These are phyloP conservation scores for Xiphias gladius DNA, from an alignment of 2,113 vertebrate genomes.

Conservation along the genomic window DNA sequence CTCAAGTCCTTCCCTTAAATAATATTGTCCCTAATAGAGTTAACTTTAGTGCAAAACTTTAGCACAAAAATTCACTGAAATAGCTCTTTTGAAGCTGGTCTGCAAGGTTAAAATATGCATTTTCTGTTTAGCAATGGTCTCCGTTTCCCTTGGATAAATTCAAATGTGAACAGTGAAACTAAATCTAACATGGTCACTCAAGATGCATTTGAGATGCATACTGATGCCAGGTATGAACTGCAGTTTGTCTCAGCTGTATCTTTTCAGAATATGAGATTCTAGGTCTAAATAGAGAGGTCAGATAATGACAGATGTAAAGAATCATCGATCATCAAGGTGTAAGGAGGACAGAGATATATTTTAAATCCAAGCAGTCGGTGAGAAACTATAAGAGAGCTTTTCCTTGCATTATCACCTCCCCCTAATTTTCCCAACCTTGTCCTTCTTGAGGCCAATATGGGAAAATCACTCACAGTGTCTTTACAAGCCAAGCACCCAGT, in stretches of 20 bases:
- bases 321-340: constrained; percentile 38
- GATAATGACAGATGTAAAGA: constrained; percentile 43
- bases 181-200: constrained; percentile 17
- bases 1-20: not conserved
- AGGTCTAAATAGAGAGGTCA: constrained; percentile 12
- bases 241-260: constrained; percentile 3
- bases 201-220: not conserved
- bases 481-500: constrained; percentile 75
- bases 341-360: constrained; percentile 36
- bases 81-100: not conserved
- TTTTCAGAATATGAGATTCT: not conserved
- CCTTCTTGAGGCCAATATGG: constrained; percentile 60
- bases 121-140: not conserved
- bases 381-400: constrained; percentile 53
- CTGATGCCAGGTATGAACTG: not conserved
- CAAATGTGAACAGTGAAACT: not conserved
- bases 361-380: constrained; percentile 29
- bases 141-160: constrained; percentile 1
- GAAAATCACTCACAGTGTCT: constrained; percentile 78
- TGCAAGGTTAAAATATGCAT: not conserved
- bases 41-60: not conserved
- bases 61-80: not conserved
- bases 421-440: constrained; percentile 63
- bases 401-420: constrained; percentile 44
- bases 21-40: not conserved